Evolutionary conservation across 2,797 vertebrate species (phyloP).

Genomic region (Anas acuta): DNA sequence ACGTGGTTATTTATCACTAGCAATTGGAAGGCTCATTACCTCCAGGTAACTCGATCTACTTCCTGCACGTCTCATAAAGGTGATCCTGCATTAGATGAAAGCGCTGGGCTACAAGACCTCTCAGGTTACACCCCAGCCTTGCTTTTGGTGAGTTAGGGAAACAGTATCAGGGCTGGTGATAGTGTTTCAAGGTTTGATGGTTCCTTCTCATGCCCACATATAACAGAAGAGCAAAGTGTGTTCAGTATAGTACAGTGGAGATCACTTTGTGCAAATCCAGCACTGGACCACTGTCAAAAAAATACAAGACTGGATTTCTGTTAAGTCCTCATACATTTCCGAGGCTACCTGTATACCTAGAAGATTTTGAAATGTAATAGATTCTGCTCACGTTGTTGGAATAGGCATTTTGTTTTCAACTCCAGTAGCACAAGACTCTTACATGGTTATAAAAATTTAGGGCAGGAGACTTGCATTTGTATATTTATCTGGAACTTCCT

Average conservation of each 20-base stretch:
- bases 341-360: not conserved
- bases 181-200: not conserved
- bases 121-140: slow-evolving; percentile 1
- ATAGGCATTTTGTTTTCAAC: not conserved
- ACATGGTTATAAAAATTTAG: not conserved
- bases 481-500: not conserved
- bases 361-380: not conserved
- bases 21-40: not conserved
- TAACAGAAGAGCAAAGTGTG: not conserved
- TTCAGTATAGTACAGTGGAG: not conserved
- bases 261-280: not conserved
- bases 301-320: not conserved
- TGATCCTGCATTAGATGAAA: not conserved
- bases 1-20: not conserved
- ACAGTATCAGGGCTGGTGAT: not conserved
- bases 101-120: not conserved
- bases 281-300: not conserved
- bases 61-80: not conserved
- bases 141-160: not conserved
- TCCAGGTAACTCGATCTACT: slow-evolving; percentile 17
- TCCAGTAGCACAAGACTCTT: not conserved
- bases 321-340: not conserved
- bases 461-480: not conserved
- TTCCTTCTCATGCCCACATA: not conserved
- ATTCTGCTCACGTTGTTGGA: not conserved